phyloP scores from a whole-genome alignment of 2,113 vertebrate genomes.

The Macrotis lagotis region DNA sequence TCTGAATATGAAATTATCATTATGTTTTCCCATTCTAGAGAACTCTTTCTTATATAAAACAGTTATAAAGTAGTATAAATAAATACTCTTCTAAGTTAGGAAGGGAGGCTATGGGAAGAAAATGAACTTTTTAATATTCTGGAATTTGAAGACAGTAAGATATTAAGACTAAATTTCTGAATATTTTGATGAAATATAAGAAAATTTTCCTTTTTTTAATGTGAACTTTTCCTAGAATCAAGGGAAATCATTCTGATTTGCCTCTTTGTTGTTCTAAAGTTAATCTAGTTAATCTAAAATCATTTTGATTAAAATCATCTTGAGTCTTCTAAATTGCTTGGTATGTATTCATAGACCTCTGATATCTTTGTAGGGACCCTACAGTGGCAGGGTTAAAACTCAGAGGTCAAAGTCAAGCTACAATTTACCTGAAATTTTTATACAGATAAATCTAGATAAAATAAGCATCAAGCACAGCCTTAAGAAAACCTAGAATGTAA shows the following conservation, averaged over 20 bases:
- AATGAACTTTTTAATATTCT: slow-evolving; percentile 46
- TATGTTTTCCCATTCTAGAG: slow-evolving; percentile 37
- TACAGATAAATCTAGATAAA: not conserved
- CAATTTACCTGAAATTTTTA: not conserved
- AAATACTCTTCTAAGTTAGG: slow-evolving; percentile 9
- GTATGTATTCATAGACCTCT: not conserved
- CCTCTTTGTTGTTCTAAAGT: not conserved
- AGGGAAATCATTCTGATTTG: not conserved
- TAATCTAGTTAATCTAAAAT: no score
- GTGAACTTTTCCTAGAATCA: slow-evolving; percentile 20
- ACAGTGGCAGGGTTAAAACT: not conserved
- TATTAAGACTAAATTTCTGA: slow-evolving; percentile 26
- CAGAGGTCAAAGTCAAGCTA: not conserved
- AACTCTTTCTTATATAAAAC: slow-evolving; percentile 3
- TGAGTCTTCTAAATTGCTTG: not conserved
- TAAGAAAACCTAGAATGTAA: not conserved
- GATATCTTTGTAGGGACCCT: not conserved
- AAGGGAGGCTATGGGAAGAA: slow-evolving; percentile 20
- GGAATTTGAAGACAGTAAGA: slow-evolving; percentile 4
- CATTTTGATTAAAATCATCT: no score
- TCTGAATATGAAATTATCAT: slow-evolving; percentile 48
- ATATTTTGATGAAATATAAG: slow-evolving; percentile 4
- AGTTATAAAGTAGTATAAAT: slow-evolving; percentile 15
- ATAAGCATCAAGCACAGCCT: not conserved
- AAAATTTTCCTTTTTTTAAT: slow-evolving; percentile 15